phyloP scores from a whole-genome alignment of 2,113 vertebrate genomes.

The Notarius quadriscutis region DNA sequence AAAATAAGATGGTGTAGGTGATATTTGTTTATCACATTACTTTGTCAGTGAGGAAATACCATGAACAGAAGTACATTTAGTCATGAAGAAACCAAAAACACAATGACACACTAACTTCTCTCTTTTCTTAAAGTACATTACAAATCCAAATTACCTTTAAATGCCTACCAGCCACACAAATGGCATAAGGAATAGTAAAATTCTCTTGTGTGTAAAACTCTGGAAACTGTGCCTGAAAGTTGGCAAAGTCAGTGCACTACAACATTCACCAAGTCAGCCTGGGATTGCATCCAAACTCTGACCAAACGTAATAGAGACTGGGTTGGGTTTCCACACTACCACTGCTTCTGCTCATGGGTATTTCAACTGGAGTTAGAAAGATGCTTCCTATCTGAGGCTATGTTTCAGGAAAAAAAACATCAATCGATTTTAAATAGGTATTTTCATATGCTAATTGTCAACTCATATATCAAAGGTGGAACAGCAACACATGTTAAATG shows the following conservation, averaged over 20 bases:
- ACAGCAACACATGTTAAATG: neutral
- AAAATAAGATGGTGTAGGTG: neutral
- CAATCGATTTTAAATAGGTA: neutral
- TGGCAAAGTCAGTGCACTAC: conserved; percentile 28
- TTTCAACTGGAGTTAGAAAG: neutral
- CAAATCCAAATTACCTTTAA: neutral
- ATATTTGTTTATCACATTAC: neutral
- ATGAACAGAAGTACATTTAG: neutral
- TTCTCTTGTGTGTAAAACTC: neutral
- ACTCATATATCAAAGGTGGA: neutral
- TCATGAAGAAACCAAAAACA: neutral
- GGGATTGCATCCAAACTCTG: conserved; percentile 50
- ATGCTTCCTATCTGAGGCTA: neutral
- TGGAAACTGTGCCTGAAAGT: conserved; percentile 24
- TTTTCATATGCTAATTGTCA: neutral
- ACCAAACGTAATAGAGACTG: conserved; percentile 46
- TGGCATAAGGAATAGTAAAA: neutral
- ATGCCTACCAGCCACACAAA: neutral
- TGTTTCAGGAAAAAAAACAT: neutral
- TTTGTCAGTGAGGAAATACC: neutral
- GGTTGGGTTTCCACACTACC: neutral
- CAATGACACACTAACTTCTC: neutral
- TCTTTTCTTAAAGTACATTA: neutral
- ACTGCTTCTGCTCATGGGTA: conserved; percentile 19
- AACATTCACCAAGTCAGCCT: conserved; percentile 43